A percentile compares a stretch with the other conserved stretches of the same genome.
phyloP scores from a whole-genome alignment of 2,888 invertebrate genomes.

The Ennomos quercinarius region DNA sequence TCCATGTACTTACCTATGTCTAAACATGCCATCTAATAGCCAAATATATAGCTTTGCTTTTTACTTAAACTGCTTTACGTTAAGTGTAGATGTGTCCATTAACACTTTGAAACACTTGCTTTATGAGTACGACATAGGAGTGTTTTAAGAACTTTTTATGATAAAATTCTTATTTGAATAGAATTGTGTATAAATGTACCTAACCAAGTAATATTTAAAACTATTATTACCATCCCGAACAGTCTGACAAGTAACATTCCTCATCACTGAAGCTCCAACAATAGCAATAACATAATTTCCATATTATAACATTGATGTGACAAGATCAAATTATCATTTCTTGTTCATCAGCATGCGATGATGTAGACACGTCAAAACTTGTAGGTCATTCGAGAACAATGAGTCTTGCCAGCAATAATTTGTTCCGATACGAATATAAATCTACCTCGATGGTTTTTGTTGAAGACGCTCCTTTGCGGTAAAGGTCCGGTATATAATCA shows the following conservation, averaged over 20 bases:
- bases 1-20: too few relatives aligned
- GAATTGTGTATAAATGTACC: neutral
- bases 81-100: neutral
- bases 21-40: too few relatives aligned
- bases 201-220: slow-evolving; percentile 21
- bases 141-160: too few relatives aligned
- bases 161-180: too few relatives aligned
- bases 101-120: too few relatives aligned
- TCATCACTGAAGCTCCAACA: slow-evolving; percentile 43
- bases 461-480: slow-evolving; percentile 28
- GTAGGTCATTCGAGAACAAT: slow-evolving; percentile 75
- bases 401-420: slow-evolving; percentile 56
- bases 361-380: slow-evolving; percentile 66
- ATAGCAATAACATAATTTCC: slow-evolving; percentile 55
- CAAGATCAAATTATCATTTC: slow-evolving; percentile 76
- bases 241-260: slow-evolving; percentile 44
- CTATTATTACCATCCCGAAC: slow-evolving; percentile 19
- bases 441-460: slow-evolving; percentile 24
- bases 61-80: neutral
- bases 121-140: too few relatives aligned
- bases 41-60: too few relatives aligned
- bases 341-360: slow-evolving; percentile 61
- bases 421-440: slow-evolving; percentile 52
- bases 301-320: slow-evolving; percentile 65
- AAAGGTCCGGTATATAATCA: slow-evolving; percentile 23